Base-by-base conservation (phyloP, 2,113 vertebrate genomes). In the Harpagus bidentatus region DNA sequence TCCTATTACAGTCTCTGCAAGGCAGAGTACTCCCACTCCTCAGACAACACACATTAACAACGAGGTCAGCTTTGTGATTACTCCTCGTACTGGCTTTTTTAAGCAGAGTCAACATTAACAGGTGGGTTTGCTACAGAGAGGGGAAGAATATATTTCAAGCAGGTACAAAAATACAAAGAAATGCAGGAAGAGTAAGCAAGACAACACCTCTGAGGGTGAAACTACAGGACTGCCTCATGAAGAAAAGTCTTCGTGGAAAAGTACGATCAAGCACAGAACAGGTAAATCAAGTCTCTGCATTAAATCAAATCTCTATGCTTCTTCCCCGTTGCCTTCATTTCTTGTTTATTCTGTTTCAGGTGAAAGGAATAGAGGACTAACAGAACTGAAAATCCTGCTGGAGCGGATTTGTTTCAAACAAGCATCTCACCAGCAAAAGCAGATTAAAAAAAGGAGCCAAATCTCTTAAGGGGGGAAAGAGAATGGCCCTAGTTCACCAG, bases 351-450 rank as follows among this genome's bases (percentile, higher is more conserved):
- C 53, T 53, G 17, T 65, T 85, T 69, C 45, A 82, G 47, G 66
- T 80, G 40, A 95, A 71, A 42, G 28, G 19, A 88, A 25, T 6
- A 71, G 28, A 84, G 21, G 25, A 81, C 56, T 58, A 78, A 52
- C 22, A n/a, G 28, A 83, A 66, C 20, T 26, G 21, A 77, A 92
- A 80, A n/a, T 52, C 73, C 88, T 67, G 28, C 52, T 88, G 56
- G 18, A 84, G 47, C 6, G 81, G 72, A 72, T 89, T 84, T 81
- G 22, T 50, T 81, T 73, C 76, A 92, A 91, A 81, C 69, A 90
- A 84, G 13, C n/a, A 69, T 61, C 52, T 95, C 69, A 65, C 9
- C 31, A 84, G 66, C 62, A 88, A 91, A 78, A 92, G 50, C 31
- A 76, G 82, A 93, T 83, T 86, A 25, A 71, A 86, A 29, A 81